Conservation (phyloP, 2,797 vertebrate species). For the Anguilla marmorata region DNA sequence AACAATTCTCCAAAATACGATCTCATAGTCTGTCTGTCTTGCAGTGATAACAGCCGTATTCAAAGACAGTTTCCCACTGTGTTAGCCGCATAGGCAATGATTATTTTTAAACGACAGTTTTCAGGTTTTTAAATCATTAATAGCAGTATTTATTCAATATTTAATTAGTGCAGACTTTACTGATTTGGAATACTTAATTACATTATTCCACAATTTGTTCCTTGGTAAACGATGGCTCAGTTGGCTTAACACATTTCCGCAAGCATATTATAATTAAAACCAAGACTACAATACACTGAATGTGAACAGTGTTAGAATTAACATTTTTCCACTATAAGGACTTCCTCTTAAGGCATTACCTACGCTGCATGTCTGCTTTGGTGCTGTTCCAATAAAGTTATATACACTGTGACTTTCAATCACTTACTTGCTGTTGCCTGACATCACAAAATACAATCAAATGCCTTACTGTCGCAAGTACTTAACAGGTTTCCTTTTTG, state of each 20-base stretch:
- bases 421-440: constrained; percentile 42
- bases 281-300: not conserved
- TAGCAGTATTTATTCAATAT: not conserved
- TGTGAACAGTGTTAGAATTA: not conserved
- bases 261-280: not conserved
- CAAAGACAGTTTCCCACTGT: not conserved
- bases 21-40: not conserved
- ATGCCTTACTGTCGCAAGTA: constrained; percentile 38
- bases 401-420: constrained; percentile 55
- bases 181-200: not conserved
- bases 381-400: constrained; percentile 55
- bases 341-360: constrained; percentile 51
- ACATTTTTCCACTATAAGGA: not conserved
- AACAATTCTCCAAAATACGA: not conserved
- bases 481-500: constrained; percentile 47
- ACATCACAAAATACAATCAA: constrained; percentile 49
- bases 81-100: not conserved
- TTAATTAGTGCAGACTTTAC: not conserved
- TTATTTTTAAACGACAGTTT: not conserved
- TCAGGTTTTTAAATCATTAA: not conserved
- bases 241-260: not conserved
- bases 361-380: constrained; percentile 62
- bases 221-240: not conserved
- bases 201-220: not conserved
- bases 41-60: not conserved